Conservation (phyloP, 2,888 invertebrate species). For the Tiliacea aurago region DNA sequence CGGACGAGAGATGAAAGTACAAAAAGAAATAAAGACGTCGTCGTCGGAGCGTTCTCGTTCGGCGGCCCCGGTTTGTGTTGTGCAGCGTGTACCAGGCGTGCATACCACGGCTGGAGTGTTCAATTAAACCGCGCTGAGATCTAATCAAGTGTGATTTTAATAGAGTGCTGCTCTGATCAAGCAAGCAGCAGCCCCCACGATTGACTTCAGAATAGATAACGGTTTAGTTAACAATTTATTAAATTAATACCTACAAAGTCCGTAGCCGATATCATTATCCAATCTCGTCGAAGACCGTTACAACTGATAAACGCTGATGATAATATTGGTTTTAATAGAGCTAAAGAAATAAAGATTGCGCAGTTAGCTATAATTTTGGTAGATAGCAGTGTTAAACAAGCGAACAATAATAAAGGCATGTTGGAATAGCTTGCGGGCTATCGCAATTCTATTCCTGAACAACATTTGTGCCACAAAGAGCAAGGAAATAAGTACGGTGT, state of each 20-base stretch:
- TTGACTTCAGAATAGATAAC: slow-evolving; percentile 75
- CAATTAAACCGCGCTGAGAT: slow-evolving; percentile 85
- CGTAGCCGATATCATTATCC: slow-evolving; percentile 73
- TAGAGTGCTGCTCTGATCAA: slow-evolving; percentile 80
- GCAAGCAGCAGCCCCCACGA: slow-evolving; percentile 65
- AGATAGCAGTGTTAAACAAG: slow-evolving; percentile 50
- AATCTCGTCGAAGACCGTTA: slow-evolving; percentile 75
- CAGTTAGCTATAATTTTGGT: slow-evolving; percentile 59
- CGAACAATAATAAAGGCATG: slow-evolving; percentile 59
- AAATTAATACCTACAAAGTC: slow-evolving; percentile 71
- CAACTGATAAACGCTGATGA: slow-evolving; percentile 66
- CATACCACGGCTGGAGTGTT: slow-evolving; percentile 81
- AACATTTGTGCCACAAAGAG: slow-evolving; percentile 76
- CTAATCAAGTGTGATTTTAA: slow-evolving; percentile 88
- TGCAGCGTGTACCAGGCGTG: slow-evolving; percentile 79
- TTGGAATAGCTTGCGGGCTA: slow-evolving; percentile 73
- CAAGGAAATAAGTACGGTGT: slow-evolving; percentile 78
- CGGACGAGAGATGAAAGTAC: slow-evolving; percentile 77
- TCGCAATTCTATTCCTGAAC: slow-evolving; percentile 74
- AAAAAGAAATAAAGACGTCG: slow-evolving; percentile 68
- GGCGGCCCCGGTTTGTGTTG: slow-evolving; percentile 69
- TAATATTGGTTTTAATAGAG: slow-evolving; percentile 55
- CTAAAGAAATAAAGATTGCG: slow-evolving; percentile 61
- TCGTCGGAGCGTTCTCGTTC: slow-evolving; percentile 67
- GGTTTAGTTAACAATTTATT: slow-evolving; percentile 73